Evolutionary conservation across 35 echinoderm and acorn worm genomes (phyloP).

Genomic region (Hemicentrotus pulcherrimus): DNA sequence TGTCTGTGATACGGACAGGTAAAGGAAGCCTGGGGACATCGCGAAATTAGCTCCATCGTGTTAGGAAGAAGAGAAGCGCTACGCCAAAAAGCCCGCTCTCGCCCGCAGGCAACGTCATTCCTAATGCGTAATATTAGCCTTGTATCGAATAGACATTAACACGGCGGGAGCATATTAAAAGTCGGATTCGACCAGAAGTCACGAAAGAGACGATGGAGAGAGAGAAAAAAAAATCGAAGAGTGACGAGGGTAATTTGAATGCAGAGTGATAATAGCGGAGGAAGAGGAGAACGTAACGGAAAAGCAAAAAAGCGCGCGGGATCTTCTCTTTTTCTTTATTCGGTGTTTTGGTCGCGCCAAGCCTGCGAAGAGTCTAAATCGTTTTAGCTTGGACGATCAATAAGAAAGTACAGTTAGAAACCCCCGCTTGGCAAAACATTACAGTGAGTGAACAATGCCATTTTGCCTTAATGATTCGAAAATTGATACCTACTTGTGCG

Average conservation of each 20-base stretch:
- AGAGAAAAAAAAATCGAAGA: constrained; percentile 45
- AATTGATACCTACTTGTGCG: constrained; percentile 41
- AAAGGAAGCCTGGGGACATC: constrained; percentile 34
- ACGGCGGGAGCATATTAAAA: constrained; percentile 50
- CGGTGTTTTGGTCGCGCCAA: constrained; percentile 3
- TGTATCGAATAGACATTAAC: constrained; percentile 56
- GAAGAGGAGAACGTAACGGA: not conserved
- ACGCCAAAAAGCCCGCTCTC: constrained; percentile 8
- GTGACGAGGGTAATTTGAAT: constrained; percentile 44
- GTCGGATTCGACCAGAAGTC: constrained; percentile 25
- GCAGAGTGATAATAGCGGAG: constrained; percentile 31
- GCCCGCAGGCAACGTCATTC: constrained; percentile 25
- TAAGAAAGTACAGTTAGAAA: constrained; percentile 54
- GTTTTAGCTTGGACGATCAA: constrained; percentile 46
- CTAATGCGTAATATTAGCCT: constrained; percentile 56
- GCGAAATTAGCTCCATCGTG: constrained; percentile 42
- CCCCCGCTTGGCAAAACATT: constrained; percentile 48
- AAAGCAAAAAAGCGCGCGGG: not conserved
- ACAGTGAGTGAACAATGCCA: constrained; percentile 45
- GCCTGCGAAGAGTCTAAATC: constrained; percentile 28
- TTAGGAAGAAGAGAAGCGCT: not conserved
- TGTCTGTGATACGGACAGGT: constrained; percentile 40
- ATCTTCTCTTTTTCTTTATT: not conserved
- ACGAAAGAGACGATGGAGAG: not conserved
- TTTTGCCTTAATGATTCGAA: constrained; percentile 55